These are phyloP conservation scores for Trichosurus vulpecula DNA, from an alignment of 2,797 vertebrate species.

Conservation along the genomic window DNA sequence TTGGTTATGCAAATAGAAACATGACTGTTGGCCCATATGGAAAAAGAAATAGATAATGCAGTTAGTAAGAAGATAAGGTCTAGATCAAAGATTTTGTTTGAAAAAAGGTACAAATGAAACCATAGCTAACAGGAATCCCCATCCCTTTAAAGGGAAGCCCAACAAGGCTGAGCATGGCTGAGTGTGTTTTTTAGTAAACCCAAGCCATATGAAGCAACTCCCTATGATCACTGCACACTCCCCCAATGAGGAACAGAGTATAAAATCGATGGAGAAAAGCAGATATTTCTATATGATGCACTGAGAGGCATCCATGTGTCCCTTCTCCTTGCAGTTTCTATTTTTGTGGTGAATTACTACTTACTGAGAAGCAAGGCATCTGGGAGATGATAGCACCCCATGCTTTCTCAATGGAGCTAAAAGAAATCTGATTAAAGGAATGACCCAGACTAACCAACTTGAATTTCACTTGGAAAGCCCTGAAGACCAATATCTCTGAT, in stretches of 20 bases:
- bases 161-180: background rate
- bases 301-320: background rate
- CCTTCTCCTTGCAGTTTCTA: background rate
- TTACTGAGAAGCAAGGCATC: background rate
- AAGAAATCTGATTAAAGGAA: background rate
- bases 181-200: background rate
- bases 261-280: background rate
- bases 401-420: background rate
- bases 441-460: background rate
- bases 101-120: background rate
- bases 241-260: background rate
- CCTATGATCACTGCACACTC: background rate
- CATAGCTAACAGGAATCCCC: background rate
- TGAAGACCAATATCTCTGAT: background rate
- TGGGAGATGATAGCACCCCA: background rate
- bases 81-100: background rate
- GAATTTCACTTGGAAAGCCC: background rate
- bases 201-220: background rate
- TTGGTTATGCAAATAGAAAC: background rate
- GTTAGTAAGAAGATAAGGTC: fast-evolving
- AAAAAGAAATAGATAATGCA: background rate
- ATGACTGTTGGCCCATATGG: background rate
- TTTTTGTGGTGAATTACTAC: background rate
- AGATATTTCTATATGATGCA: background rate
- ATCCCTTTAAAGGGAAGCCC: background rate